Base-by-base conservation (phyloP, 2,113 vertebrate species). In the Phylloscopus whistleri region DNA sequence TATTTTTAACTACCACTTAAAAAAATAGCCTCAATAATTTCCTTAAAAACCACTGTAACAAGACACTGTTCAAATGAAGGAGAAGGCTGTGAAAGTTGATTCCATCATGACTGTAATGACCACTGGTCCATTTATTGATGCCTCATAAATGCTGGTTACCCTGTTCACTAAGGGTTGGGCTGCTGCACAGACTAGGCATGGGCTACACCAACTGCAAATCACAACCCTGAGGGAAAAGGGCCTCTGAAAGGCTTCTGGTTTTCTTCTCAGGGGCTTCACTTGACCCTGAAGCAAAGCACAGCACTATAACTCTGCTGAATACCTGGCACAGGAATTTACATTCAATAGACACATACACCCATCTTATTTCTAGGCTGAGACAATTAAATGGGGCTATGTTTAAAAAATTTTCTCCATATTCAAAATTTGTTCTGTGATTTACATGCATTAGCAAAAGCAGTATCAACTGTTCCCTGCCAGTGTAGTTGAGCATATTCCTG, bases 201-300 rank as follows among this genome's bases (percentile, higher is more conserved):
- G 44, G 18, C 43, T 20, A 13, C 44, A 56, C 6, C 60, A 33
- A 23, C 2, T 35, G 28, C 31, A 77, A 52, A n/a, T 20, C 31
- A 14, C 35, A 51, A 10, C 7, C 3, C 39, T 49, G 6, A 2
- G 19, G 20, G 14, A 58, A 5, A 59, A 26, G 4, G 5, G 16
- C 6, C 35, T 60, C 46, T 9, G 2, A 5, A 49, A 52, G 3
- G 2, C 6, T n/a, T 13, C 7, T 51, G 14, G 0, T 14, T 60
- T 78, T 35, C 33, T 24, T 39, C 46, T 13, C 24, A 19, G 3
- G 0, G 18, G n/a, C 7, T 14, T 43, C 53, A 13, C 12, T 8
- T 28, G 6, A 6, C 30, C 35, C 31, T 11, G 2, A 43, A 64
- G 41, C 16, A 19, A 33, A 88, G 22, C 14, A 33, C 66, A 41